phyloP scores from a whole-genome alignment of 2,888 invertebrate genomes.

The Melieria omissa region DNA sequence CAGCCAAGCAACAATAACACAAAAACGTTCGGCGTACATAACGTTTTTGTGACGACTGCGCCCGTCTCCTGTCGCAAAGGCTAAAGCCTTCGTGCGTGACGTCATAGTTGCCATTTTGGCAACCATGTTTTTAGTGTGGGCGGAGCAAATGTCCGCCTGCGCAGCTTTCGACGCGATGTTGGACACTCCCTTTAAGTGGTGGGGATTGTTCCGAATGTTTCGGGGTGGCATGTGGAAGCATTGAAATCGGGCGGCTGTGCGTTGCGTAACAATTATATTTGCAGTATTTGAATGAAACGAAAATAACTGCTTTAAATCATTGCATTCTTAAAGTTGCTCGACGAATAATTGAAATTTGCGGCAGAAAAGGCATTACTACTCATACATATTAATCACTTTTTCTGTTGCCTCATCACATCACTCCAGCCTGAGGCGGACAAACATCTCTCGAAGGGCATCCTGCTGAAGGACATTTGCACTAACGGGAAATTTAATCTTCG shows the following conservation, averaged over 20 bases:
- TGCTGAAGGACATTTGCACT: too few relatives aligned
- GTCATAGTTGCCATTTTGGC: constrained; percentile 50
- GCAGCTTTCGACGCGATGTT: constrained; percentile 11
- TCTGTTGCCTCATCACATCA: too few relatives aligned
- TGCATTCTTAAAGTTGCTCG: not conserved
- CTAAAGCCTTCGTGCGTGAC: constrained; percentile 43
- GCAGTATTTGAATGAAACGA: not conserved
- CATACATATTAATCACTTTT: too few relatives aligned
- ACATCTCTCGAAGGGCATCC: too few relatives aligned
- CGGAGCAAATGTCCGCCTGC: constrained; percentile 22
- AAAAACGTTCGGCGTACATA: too few relatives aligned
- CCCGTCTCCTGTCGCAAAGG: too few relatives aligned
- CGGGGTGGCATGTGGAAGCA: not conserved
- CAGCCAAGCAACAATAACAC: not conserved
- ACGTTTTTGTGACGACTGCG: too few relatives aligned
- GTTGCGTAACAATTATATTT: not conserved
- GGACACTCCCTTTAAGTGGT: constrained; percentile 10
- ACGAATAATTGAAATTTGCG: too few relatives aligned
- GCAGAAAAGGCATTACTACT: too few relatives aligned
- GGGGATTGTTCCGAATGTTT: not conserved
- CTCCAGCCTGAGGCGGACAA: too few relatives aligned
- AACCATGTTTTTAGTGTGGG: constrained; percentile 41
- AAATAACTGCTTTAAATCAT: not conserved
- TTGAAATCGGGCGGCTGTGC: not conserved
- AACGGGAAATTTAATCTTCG: too few relatives aligned